Conservation (phyloP, 2,113 vertebrate species). For the crab-eating macaque (Macaca fascicularis) region DNA sequence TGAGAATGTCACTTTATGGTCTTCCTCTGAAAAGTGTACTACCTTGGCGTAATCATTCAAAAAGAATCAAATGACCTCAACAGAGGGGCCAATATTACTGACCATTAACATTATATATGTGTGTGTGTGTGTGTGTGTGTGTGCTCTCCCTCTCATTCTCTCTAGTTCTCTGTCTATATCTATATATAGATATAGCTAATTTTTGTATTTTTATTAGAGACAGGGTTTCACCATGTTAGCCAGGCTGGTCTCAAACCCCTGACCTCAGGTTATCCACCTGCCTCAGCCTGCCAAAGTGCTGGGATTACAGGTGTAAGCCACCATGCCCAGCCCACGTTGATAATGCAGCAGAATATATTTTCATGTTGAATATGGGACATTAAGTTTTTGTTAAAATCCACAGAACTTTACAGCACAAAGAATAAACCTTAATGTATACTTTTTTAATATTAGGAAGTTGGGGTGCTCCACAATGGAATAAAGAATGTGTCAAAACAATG, state of each 20-base stretch:
- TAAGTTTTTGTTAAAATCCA: not conserved
- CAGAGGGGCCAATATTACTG: not conserved
- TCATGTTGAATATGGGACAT: not conserved
- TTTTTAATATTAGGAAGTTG: not conserved
- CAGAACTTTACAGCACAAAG: not conserved
- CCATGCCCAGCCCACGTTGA: too few species aligned
- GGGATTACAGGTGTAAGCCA: too few species aligned
- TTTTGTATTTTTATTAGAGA: too few species aligned
- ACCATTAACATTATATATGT: not conserved
- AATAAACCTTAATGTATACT: not conserved
- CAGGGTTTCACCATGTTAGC: too few species aligned
- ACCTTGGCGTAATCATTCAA: too few species aligned
- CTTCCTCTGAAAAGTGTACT: not conserved
- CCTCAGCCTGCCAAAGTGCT: too few species aligned
- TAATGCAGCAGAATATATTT: not conserved
- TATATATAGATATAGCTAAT: too few species aligned
- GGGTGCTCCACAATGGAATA: not conserved
- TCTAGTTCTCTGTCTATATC: too few species aligned
- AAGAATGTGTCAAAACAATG: not conserved
- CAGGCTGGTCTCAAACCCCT: too few species aligned
- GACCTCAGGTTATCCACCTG: too few species aligned
- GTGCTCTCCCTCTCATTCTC: too few species aligned
- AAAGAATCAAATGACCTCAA: not conserved
- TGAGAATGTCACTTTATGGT: not conserved
- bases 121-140: fast-evolving